Conservation (phyloP, 2,888 invertebrate genomes). For the Urechis unicinctus region DNA sequence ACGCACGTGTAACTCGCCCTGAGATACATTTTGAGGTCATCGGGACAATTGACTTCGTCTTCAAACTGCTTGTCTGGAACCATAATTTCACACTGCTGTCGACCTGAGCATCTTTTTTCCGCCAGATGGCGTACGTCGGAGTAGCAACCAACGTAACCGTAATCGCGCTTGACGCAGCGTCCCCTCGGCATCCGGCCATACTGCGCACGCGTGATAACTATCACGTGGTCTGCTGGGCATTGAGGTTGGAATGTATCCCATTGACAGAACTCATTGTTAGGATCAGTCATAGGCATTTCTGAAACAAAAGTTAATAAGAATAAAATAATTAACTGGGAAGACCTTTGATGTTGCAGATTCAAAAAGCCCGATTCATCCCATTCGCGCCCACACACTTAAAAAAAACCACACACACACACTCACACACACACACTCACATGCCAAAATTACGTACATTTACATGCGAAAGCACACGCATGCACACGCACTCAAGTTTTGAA, state of each 20-base stretch:
- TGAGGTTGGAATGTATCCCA: constrained; percentile 1
- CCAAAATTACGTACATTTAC: too few relatives aligned
- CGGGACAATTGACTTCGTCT: neutral
- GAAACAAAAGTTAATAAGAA: too few relatives aligned
- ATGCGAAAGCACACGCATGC: too few relatives aligned
- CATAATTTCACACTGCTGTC: neutral
- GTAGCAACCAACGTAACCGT: constrained; percentile 1
- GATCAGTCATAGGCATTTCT: too few relatives aligned
- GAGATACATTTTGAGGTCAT: neutral
- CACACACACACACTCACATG: too few relatives aligned
- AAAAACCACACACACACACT: too few relatives aligned
- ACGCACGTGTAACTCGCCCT: neutral
- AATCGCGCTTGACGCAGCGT: neutral
- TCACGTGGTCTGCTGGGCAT: constrained; percentile 2
- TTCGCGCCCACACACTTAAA: too few relatives aligned
- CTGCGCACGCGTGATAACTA: neutral
- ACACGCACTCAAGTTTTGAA: too few relatives aligned
- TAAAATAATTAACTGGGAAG: too few relatives aligned
- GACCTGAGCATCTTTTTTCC: neutral
- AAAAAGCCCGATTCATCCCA: too few relatives aligned
- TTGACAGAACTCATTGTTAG: neutral
- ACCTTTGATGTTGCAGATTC: too few relatives aligned
- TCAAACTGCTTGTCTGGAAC: neutral
- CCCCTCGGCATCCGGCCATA: neutral
- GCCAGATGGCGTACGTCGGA: neutral